Evolutionary conservation across 64 coral and sea anemone species (phyloP).

Genomic region (Stichodactyla helianthus): DNA sequence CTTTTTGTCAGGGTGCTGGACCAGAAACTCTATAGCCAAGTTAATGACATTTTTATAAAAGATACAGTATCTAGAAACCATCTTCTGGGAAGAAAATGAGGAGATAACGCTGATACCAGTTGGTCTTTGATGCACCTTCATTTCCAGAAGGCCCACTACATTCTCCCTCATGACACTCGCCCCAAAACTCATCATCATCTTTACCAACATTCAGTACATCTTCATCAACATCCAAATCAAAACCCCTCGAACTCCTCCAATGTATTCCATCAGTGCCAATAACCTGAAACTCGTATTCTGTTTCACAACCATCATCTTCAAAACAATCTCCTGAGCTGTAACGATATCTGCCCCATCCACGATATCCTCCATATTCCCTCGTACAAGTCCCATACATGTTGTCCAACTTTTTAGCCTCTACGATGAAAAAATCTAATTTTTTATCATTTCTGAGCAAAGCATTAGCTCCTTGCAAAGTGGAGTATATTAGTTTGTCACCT

Average conservation of each 20-base stretch:
- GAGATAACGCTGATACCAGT: constrained; percentile 20
- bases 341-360: too few relatives aligned
- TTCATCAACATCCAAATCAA: not conserved
- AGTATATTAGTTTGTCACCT: not conserved
- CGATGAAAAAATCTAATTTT: constrained; percentile 14
- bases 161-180: constrained; percentile 4
- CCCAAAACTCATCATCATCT: constrained; percentile 15
- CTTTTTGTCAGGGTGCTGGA: too few relatives aligned
- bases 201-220: not conserved
- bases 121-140: not conserved
- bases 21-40: too few relatives aligned
- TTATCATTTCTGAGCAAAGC: not conserved
- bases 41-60: too few relatives aligned
- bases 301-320: not conserved
- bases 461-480: not conserved
- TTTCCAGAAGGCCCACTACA: constrained; percentile 29
- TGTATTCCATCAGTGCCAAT: constrained; percentile 6
- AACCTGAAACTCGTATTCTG: not conserved
- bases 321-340: too few relatives aligned
- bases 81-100: constrained; percentile 3
- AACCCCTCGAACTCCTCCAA: not conserved
- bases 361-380: not conserved
- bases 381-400: not conserved
- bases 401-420: not conserved
- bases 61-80: too few relatives aligned